Evolutionary conservation across 2,888 invertebrate species (phyloP).

Genomic region (Ametastegia equiseti): DNA sequence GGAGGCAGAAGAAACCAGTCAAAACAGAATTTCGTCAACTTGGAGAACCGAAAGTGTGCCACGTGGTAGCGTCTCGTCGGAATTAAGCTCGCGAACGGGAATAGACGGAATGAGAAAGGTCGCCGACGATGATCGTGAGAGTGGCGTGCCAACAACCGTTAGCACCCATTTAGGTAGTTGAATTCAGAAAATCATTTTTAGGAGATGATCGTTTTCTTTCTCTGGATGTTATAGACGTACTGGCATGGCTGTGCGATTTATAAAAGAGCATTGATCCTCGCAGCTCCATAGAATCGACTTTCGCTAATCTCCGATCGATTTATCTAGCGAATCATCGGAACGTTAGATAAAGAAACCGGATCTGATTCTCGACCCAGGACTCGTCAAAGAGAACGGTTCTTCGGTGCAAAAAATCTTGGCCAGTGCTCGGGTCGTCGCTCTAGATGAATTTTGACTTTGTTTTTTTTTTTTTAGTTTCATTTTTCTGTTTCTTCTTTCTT

Average conservation of each 20-base stretch:
- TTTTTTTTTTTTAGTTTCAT: not conserved
- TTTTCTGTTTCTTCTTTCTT: not conserved
- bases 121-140: conserved; percentile 16
- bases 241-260: not conserved
- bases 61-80: conserved; percentile 1
- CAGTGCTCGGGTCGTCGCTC: conserved; percentile 43
- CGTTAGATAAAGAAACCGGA: conserved; percentile 46
- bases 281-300: conserved; percentile 4
- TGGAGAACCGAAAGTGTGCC: conserved; percentile 7
- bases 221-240: not conserved
- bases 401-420: conserved; percentile 37
- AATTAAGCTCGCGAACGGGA: conserved; percentile 9
- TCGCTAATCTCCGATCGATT: conserved; percentile 39
- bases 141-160: not conserved
- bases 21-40: conserved; percentile 22
- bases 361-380: conserved; percentile 31
- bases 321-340: conserved; percentile 39
- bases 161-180: not conserved
- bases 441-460: not conserved
- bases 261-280: conserved; percentile 36
- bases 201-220: not conserved
- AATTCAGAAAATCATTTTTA: not conserved
- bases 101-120: conserved; percentile 19
- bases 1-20: conserved; percentile 22
- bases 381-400: conserved; percentile 43